Evolutionary conservation across 2,888 invertebrate species (phyloP).

Genomic region (Entomobrya proxima): DNA sequence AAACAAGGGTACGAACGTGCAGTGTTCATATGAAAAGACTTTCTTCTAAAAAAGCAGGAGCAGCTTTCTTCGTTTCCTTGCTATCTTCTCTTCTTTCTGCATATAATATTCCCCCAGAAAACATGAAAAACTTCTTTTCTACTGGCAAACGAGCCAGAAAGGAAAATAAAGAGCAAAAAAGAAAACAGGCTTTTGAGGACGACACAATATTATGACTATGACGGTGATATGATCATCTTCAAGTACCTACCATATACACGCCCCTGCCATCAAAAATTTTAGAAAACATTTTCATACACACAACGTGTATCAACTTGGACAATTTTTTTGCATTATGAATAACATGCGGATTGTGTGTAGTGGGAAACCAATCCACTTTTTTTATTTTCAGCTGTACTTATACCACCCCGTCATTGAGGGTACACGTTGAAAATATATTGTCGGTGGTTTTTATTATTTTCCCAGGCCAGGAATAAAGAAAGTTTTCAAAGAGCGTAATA

Average conservation of each 20-base stretch:
- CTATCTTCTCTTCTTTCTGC: too few species aligned
- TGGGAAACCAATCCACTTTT: neutral
- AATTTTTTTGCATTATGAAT: neutral
- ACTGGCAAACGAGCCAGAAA: neutral
- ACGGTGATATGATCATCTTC: too few species aligned
- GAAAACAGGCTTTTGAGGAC: neutral
- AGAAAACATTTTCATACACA: neutral
- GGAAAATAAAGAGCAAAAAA: neutral
- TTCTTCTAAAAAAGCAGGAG: too few species aligned
- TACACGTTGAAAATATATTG: neutral
- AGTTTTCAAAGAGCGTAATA: too few species aligned
- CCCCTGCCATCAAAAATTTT: neutral
- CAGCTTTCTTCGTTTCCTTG: too few species aligned
- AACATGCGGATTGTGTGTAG: neutral
- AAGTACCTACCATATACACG: too few species aligned
- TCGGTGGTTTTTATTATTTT: too few species aligned
- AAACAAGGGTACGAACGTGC: neutral
- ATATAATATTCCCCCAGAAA: too few species aligned
- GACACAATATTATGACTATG: neutral
- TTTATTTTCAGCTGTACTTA: neutral
- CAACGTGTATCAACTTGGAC: neutral
- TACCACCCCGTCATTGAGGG: too few species aligned
- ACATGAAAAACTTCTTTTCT: too few species aligned
- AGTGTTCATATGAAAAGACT: neutral
- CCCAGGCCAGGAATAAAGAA: neutral